These are phyloP conservation scores for Drymonia ruficornis DNA, from an alignment of 2,888 invertebrate genomes.

Conservation along the genomic window DNA sequence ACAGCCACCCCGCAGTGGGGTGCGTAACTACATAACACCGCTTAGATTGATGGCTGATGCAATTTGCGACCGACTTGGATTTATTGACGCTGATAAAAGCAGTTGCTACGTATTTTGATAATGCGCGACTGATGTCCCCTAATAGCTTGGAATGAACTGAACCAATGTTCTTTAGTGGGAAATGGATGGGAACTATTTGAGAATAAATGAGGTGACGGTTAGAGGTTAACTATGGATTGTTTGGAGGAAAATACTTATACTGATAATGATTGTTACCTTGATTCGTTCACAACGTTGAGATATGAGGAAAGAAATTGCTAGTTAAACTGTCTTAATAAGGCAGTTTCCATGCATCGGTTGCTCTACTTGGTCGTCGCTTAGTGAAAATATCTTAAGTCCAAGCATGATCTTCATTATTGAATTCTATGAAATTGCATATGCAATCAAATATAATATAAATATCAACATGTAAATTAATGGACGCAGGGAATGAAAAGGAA, in stretches of 20 bases:
- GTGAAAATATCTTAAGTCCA: conserved; percentile 8
- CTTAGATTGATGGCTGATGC: conserved; percentile 83
- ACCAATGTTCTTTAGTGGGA: conserved; percentile 20
- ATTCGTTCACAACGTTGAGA: no score
- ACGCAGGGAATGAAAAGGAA: no score
- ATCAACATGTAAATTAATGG: no score
- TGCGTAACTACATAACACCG: conserved; percentile 77
- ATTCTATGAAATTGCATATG: background rate
- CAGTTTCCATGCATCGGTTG: no score
- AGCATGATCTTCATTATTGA: background rate
- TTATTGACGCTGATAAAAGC: conserved; percentile 77
- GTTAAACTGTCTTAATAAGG: no score
- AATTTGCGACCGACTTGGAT: conserved; percentile 79
- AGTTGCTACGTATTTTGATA: conserved; percentile 60
- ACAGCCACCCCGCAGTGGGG: conserved; percentile 54
- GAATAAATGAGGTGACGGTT: conserved; percentile 1
- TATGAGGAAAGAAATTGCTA: no score
- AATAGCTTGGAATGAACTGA: conserved; percentile 31
- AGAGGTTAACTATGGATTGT: background rate
- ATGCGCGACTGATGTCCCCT: conserved; percentile 45
- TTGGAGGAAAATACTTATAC: conserved; percentile 5
- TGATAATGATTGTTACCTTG: no score
- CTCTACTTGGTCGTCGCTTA: background rate
- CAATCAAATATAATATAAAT: no score
- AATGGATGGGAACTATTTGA: conserved; percentile 5